A percentile compares a stretch with the other conserved stretches of the same genome.
Evolutionary conservation across 2,888 invertebrate genomes (phyloP).

Genomic region (Lepidochrysops patricia): DNA sequence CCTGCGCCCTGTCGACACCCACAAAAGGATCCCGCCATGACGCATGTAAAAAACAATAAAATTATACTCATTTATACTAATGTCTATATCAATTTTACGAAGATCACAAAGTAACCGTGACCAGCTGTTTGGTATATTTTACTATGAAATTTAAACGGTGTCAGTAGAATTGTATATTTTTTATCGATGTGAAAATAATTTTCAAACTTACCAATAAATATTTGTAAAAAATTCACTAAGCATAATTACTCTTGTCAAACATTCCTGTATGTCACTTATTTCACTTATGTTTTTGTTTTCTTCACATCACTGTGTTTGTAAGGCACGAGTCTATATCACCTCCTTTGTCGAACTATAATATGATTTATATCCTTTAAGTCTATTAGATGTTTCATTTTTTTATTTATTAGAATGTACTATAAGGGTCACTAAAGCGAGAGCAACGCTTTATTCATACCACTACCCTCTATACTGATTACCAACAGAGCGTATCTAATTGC

Average conservation of each 20-base stretch:
- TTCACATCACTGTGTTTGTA: constrained; percentile 22
- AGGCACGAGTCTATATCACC: constrained; percentile 38
- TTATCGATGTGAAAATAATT: not conserved
- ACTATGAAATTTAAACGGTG: too few species aligned
- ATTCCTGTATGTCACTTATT: constrained; percentile 10
- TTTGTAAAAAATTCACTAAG: constrained; percentile 5
- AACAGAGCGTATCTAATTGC: constrained; percentile 63
- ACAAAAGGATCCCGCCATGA: constrained; percentile 40
- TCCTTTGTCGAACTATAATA: constrained; percentile 48
- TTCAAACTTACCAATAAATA: constrained; percentile 6
- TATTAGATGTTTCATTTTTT: constrained; percentile 42
- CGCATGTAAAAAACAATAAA: constrained; percentile 38
- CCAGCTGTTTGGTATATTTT: constrained; percentile 6
- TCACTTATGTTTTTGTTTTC: constrained; percentile 15
- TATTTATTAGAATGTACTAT: constrained; percentile 36
- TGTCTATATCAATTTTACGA: constrained; percentile 60
- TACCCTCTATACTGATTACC: constrained; percentile 53
- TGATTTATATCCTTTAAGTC: constrained; percentile 34
- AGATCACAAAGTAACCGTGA: not conserved
- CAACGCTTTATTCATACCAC: constrained; percentile 58
- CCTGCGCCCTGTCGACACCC: constrained; percentile 59
- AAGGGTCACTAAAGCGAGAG: constrained; percentile 45
- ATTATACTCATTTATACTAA: constrained; percentile 59
- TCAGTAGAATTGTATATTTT: too few species aligned
- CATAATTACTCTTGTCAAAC: constrained; percentile 8